Evolutionary conservation across 2,113 vertebrate species (phyloP).

Genomic region (Laticauda colubrina): DNA sequence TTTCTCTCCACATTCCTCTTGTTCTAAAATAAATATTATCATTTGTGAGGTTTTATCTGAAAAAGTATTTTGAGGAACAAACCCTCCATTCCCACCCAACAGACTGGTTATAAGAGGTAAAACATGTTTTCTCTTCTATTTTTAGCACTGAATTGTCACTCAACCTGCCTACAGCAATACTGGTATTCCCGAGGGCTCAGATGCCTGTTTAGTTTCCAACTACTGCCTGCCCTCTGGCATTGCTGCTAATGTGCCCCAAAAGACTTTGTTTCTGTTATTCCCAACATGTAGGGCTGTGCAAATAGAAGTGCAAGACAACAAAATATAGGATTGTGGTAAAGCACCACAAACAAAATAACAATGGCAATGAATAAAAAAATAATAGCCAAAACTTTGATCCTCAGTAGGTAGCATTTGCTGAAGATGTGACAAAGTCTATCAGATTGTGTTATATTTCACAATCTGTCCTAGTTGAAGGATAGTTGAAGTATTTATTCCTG

Average conservation of each 20-base stretch:
- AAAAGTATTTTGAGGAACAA: conserved; percentile 14
- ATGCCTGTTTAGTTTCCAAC: conserved; percentile 36
- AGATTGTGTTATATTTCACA: neutral
- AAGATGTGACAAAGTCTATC: neutral
- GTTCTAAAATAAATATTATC: neutral
- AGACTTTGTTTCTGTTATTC: conserved; percentile 17
- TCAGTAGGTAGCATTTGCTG: neutral
- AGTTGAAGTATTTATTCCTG: neutral
- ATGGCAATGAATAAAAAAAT: neutral
- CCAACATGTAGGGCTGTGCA: conserved; percentile 19
- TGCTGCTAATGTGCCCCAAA: neutral
- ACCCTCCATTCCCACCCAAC: conserved; percentile 17
- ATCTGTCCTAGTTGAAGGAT: neutral
- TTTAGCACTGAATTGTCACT: conserved; percentile 10
- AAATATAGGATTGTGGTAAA: neutral
- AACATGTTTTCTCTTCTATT: neutral
- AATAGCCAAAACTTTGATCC: neutral
- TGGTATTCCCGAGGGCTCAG: conserved; percentile 39
- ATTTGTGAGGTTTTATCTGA: neutral
- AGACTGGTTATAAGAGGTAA: neutral
- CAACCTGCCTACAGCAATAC: conserved; percentile 18
- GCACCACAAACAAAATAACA: neutral
- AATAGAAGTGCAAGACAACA: neutral
- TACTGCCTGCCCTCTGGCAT: conserved; percentile 53
- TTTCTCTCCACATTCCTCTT: conserved; percentile 8